Conservation (phyloP, 2,113 vertebrate genomes). For the Crotalus helleri region DNA sequence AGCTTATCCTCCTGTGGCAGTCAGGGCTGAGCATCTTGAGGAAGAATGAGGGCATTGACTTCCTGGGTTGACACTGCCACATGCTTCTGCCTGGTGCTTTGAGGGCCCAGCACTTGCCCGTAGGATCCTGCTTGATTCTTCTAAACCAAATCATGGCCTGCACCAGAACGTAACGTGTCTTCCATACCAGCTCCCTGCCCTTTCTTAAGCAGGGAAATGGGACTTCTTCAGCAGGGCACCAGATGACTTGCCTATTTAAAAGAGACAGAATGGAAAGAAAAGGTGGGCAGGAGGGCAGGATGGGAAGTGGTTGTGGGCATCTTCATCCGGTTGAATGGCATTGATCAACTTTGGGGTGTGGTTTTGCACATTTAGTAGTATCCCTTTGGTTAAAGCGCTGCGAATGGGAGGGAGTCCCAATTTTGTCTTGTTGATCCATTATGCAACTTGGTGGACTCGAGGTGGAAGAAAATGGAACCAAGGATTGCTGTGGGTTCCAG, state of each 20-base stretch:
- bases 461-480: neutral
- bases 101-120: neutral
- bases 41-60: neutral
- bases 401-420: neutral
- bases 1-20: slow-evolving; percentile 93
- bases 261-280: neutral
- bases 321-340: neutral
- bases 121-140: neutral
- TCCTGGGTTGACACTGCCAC: neutral
- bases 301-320: neutral
- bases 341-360: neutral
- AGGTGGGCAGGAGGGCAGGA: neutral
- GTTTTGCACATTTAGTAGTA: neutral
- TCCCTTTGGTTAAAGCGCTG: neutral
- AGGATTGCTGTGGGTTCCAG: neutral
- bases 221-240: neutral
- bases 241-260: neutral
- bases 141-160: slow-evolving; percentile 13
- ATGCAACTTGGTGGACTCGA: neutral
- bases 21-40: slow-evolving; percentile 79
- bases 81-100: neutral
- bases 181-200: slow-evolving; percentile 13
- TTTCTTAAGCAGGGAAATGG: neutral
- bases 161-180: slow-evolving; percentile 13
- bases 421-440: neutral